Conservation (phyloP, 2,888 invertebrate genomes). For the Nephrotoma appendiculata region DNA sequence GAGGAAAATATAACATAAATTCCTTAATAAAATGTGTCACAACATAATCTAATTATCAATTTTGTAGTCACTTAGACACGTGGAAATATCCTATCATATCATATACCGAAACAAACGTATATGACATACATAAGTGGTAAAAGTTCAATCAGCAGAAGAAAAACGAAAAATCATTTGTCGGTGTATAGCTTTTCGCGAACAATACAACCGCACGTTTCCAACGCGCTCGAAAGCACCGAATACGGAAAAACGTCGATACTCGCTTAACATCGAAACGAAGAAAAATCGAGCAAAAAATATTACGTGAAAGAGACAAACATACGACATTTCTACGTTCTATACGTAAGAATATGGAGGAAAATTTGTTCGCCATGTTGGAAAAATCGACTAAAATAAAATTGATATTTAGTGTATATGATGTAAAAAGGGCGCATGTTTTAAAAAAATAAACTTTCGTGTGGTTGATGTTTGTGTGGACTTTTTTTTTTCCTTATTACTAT, state of each 20-base stretch:
- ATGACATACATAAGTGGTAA: not conserved
- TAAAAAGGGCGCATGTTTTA: not conserved
- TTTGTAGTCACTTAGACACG: not conserved
- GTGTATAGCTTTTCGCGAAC: not conserved
- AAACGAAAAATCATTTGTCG: not conserved
- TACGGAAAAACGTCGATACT: not conserved
- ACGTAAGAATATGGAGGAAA: not conserved
- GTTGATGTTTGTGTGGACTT: not conserved
- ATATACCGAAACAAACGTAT: not conserved
- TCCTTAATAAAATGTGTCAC: not conserved
- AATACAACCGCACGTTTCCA: not conserved
- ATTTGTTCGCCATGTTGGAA: not conserved
- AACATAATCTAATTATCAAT: not conserved
- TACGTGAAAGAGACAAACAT: not conserved
- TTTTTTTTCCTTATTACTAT: not conserved
- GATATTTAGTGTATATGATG: not conserved
- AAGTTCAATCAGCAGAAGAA: not conserved
- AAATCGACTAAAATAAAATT: not conserved
- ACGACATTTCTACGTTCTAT: not conserved
- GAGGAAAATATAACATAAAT: not conserved
- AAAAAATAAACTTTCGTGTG: not conserved
- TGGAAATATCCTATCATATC: not conserved
- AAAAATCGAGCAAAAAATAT: not conserved
- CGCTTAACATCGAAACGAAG: not conserved
- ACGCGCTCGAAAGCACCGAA: not conserved